A percentile compares a stretch with the other conserved stretches of the same genome.
These are phyloP conservation scores for Iguana delicatissima DNA, from an alignment of 2,797 vertebrate genomes.

Conservation along the genomic window DNA sequence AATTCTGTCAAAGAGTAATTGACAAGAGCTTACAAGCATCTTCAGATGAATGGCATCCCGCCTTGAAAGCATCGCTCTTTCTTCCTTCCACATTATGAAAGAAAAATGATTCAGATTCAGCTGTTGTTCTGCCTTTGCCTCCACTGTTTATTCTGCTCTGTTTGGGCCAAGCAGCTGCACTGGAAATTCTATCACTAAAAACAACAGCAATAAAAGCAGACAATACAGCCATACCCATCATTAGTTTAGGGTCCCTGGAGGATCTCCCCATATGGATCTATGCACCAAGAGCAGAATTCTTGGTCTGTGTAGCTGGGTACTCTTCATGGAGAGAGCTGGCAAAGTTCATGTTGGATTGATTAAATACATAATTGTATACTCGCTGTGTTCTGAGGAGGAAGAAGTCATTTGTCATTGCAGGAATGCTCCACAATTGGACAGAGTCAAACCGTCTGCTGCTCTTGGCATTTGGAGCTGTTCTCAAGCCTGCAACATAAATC, in stretches of 20 bases:
- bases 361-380: slow-evolving; percentile 76
- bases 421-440: slow-evolving; percentile 63
- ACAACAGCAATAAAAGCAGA: slow-evolving; percentile 27
- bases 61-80: neutral
- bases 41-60: neutral
- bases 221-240: slow-evolving; percentile 43
- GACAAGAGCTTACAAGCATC: neutral
- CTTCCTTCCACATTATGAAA: slow-evolving; percentile 14
- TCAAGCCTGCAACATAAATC: slow-evolving; percentile 71
- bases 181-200: slow-evolving; percentile 7
- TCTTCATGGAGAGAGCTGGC: slow-evolving; percentile 60
- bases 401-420: slow-evolving; percentile 73
- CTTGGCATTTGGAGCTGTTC: slow-evolving; percentile 60
- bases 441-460: slow-evolving; percentile 65
- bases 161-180: slow-evolving; percentile 28
- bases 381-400: slow-evolving; percentile 65
- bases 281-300: slow-evolving; percentile 67
- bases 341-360: slow-evolving; percentile 71
- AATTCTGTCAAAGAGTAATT: neutral
- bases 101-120: slow-evolving; percentile 6
- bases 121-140: neutral
- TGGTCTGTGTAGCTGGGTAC: slow-evolving; percentile 56
- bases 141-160: neutral
- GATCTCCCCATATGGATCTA: slow-evolving; percentile 49
- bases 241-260: slow-evolving; percentile 42